Evolutionary conservation across 2,797 vertebrate species (phyloP).

Genomic region (Dipus sagitta): DNA sequence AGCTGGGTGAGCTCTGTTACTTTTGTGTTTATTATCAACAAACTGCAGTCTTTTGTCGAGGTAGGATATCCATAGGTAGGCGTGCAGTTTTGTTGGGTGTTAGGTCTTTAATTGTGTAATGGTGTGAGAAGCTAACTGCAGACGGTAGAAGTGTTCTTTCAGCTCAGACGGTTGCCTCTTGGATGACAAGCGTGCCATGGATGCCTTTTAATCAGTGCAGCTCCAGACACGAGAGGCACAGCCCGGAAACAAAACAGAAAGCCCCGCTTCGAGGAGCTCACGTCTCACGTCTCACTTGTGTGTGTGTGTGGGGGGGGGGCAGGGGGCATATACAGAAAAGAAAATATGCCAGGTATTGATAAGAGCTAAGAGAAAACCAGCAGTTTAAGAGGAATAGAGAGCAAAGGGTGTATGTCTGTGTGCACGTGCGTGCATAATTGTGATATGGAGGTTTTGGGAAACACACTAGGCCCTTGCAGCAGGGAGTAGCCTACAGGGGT

Average conservation of each 20-base stretch:
- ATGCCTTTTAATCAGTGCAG: not conserved
- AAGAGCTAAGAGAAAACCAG: not conserved
- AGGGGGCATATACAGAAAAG: not conserved
- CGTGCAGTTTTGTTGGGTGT: not conserved
- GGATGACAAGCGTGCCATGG: not conserved
- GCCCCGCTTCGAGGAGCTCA: not conserved
- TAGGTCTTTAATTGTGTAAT: slow-evolving; percentile 15
- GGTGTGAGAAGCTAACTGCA: not conserved
- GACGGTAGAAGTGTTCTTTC: not conserved
- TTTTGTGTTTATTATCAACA: slow-evolving; percentile 3
- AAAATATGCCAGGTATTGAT: not conserved
- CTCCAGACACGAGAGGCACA: not conserved
- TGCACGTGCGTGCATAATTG: not conserved
- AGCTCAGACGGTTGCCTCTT: not conserved
- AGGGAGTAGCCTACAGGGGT: not conserved
- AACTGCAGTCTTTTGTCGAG: not conserved
- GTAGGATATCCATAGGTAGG: slow-evolving; percentile 12
- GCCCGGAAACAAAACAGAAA: not conserved
- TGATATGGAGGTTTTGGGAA: not conserved
- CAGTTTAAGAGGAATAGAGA: not conserved
- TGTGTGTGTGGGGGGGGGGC: not conserved
- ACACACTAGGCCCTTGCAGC: not conserved
- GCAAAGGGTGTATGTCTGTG: not conserved
- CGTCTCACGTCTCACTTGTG: not conserved
- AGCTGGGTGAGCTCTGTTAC: not conserved